phyloP scores from a whole-genome alignment of 2,113 vertebrate species.

The Heloderma charlesbogerti region DNA sequence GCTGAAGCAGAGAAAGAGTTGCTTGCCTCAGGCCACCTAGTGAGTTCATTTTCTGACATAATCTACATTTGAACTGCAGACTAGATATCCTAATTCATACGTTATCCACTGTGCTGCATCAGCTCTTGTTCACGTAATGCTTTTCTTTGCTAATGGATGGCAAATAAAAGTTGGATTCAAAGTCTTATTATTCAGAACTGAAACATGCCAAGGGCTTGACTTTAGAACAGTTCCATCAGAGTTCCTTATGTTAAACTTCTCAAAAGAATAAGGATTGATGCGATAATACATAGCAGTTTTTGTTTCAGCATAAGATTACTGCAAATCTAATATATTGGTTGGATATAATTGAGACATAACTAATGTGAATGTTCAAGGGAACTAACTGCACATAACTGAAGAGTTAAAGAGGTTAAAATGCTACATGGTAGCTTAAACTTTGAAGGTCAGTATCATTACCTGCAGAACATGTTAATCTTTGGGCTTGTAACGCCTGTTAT shows the following conservation, averaged over 20 bases:
- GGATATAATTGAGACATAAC: neutral
- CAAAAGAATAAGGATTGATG: neutral
- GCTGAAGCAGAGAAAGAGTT: neutral
- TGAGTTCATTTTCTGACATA: neutral
- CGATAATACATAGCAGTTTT: neutral
- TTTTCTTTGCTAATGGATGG: neutral
- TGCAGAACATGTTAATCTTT: neutral
- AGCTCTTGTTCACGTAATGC: neutral
- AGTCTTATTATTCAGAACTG: neutral
- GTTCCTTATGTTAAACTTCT: neutral
- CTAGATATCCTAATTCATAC: neutral
- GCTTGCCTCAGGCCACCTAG: neutral
- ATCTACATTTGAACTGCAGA: neutral
- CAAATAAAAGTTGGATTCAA: neutral
- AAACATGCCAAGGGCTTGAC: neutral
- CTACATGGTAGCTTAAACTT: neutral
- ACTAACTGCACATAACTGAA: neutral
- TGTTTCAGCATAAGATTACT: neutral
- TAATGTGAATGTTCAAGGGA: neutral
- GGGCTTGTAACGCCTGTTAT: neutral
- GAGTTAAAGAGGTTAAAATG: neutral
- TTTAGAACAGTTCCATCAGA: neutral
- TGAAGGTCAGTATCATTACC: neutral
- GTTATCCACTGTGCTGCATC: too few species aligned
- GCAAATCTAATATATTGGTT: neutral